Base-by-base conservation (phyloP, 2,888 invertebrate genomes). In the Ceramica pisi region DNA sequence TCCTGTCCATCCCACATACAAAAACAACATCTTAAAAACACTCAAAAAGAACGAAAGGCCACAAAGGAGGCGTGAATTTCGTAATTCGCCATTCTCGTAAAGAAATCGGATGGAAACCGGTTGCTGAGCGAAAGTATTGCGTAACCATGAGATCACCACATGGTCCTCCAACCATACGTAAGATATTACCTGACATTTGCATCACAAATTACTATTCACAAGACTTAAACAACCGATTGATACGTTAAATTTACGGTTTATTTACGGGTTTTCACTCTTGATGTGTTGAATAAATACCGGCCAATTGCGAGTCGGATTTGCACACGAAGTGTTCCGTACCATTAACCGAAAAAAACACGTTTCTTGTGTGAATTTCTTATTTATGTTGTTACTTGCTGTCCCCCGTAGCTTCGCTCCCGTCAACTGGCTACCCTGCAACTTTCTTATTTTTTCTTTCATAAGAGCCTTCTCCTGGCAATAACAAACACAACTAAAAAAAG, bases 51-150 rank as follows among this genome's bases (percentile, higher is more conserved):
- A 38, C 57, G 48, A 26, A 5, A 69, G n/a, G 60, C 64, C 26
- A 63, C 38, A 41, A 67, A 71, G 72, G 72, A 78, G 82, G 81
- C 74, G 84, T 82, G 63, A 82, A 84, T 84, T 81, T 84, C 84
- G 81, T 82, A 84, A 84, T 81, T 73, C 70, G 41, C 78, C 74
- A 62, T 78, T 78, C 75, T 81, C 71, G 72, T 69, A 81, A 79
- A 81, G 81, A 77, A 75, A 78, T 81, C 78, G 46, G 67, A 62
- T 48, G 53, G 12, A 65, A 85, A 85, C 85, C 83, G 83, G 85
- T 82, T 62, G 63, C 51, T 19, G 56, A 75, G 84, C 84, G 84
- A 85, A 85, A 85, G 84, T 85, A 63, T 85, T 83, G 23, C 67
- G 68, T 26, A 82, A 85, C 14, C 21, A 75, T 85, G 85, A 85